These are phyloP conservation scores for Esox niger DNA, from an alignment of 2,113 vertebrate species.

Conservation along the genomic window DNA sequence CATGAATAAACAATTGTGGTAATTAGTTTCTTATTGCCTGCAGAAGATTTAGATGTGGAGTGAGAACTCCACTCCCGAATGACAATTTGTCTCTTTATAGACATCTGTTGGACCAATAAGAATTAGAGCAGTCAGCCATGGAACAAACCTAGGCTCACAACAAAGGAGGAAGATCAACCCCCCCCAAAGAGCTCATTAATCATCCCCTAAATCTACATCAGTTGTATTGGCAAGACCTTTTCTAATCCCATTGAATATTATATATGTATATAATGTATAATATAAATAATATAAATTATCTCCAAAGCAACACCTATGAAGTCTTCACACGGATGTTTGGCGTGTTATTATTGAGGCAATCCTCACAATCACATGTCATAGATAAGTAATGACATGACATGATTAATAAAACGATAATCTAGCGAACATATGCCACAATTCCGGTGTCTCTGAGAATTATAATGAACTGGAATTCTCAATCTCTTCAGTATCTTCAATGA, in stretches of 20 bases:
- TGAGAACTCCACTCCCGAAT: background rate
- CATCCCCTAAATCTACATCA: background rate
- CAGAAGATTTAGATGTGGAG: background rate
- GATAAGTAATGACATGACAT: slow-evolving; percentile 22
- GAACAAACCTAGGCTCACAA: background rate
- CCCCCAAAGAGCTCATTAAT: background rate
- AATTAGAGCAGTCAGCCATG: background rate
- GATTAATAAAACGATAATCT: slow-evolving; percentile 59
- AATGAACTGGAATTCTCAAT: slow-evolving; percentile 48
- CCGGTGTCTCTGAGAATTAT: slow-evolving; percentile 38
- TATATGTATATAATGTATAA: slow-evolving; percentile 36
- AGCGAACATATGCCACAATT: slow-evolving; percentile 54
- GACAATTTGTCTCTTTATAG: background rate
- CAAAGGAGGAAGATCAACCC: background rate
- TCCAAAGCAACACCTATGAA: slow-evolving; percentile 23
- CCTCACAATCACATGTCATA: background rate
- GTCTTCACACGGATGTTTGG: slow-evolving; percentile 32
- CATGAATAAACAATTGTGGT: background rate
- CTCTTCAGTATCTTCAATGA: slow-evolving; percentile 52
- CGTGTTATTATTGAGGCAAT: slow-evolving; percentile 24
- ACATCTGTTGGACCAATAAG: background rate
- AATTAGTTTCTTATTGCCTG: background rate
- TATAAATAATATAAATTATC: too few species aligned
- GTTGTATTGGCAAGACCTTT: background rate
- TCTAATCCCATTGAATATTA: slow-evolving; percentile 42